Conservation (phyloP, 2,888 invertebrate genomes). For the Nymphalis polychloros region DNA sequence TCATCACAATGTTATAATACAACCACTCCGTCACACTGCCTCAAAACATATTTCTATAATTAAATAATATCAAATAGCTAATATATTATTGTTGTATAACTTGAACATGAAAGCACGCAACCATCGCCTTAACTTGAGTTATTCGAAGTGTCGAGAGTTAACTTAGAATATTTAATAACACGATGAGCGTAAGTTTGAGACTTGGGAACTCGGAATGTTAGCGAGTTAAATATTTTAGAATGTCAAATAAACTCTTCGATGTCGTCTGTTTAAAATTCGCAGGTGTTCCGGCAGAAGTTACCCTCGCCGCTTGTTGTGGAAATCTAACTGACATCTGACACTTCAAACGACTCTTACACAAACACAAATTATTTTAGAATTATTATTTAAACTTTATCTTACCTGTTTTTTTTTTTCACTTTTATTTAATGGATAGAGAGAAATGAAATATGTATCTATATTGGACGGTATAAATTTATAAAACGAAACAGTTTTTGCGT, state of each 20-base stretch:
- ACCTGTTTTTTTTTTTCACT: not conserved
- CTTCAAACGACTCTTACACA: conserved; percentile 9
- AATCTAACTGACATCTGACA: conserved; percentile 44
- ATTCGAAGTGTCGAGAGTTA: not conserved
- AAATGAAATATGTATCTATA: too few species aligned
- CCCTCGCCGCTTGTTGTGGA: conserved; percentile 51
- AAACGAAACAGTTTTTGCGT: too few species aligned
- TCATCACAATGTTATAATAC: too few species aligned
- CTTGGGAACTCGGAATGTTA: not conserved
- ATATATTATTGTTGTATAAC: not conserved
- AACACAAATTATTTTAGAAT: conserved; percentile 5
- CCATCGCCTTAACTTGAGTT: not conserved
- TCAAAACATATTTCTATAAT: too few species aligned
- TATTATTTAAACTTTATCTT: not conserved
- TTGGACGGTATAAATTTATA: too few species aligned
- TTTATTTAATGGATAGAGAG: not conserved
- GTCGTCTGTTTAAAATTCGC: conserved; percentile 71
- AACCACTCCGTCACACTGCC: too few species aligned
- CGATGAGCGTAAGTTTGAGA: not conserved
- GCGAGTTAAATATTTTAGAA: conserved; percentile 40
- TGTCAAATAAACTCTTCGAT: conserved; percentile 63
- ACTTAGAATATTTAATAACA: conserved; percentile 6
- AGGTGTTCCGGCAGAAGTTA: conserved; percentile 58
- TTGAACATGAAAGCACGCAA: not conserved
- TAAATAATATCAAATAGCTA: not conserved